Base-by-base conservation (phyloP, 2,113 vertebrate genomes). In the Mustela lutreola region DNA sequence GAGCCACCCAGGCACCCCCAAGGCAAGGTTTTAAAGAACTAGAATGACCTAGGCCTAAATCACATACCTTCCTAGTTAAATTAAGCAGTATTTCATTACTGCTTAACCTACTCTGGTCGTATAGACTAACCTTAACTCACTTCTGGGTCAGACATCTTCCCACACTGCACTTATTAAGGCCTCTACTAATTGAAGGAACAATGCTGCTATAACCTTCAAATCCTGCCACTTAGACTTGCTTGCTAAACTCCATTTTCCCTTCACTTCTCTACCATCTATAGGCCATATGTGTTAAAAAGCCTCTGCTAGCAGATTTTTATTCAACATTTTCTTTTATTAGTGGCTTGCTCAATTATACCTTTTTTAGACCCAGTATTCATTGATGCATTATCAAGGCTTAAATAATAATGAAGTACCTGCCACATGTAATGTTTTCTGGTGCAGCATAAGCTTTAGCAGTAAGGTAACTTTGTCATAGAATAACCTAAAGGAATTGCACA, bases 241-340 rank as follows among this genome's bases (percentile, higher is more conserved):
- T 79, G 10, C 39, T 86, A 1, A 67, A 53, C 11, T 94, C 24
- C 45, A 83, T 75, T 95, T 92, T 56, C 24, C 82, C 21, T 80
- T 97, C 26, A 60, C 36, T 92, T 95, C 56, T 80, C 2, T 89
- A 42, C 33, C 90, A 26, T 12, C 24, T 71, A 31, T 28, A 81
- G 58, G 42, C 79, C 62, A 60, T 28, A 75, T 1, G 42, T 70
- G 26, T 80, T 94, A 65, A 76, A 84, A 97, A 92, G 15, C 10
- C 0, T 85, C n/a, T 83, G 22, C 31, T 70, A 73, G 16, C 39
- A 93, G 18, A 91, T 73, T 82, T 90, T 65, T 67, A 15, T 56
- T 97, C 53, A 56, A 78, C 48, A 48, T 86, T 95, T 84, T 75
- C 73, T 65, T 95, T 89, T 60, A 94, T 94, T 39, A 42, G 50